Conservation (phyloP, 1,140 invertebrate genomes). For the Philaenus spumarius region DNA sequence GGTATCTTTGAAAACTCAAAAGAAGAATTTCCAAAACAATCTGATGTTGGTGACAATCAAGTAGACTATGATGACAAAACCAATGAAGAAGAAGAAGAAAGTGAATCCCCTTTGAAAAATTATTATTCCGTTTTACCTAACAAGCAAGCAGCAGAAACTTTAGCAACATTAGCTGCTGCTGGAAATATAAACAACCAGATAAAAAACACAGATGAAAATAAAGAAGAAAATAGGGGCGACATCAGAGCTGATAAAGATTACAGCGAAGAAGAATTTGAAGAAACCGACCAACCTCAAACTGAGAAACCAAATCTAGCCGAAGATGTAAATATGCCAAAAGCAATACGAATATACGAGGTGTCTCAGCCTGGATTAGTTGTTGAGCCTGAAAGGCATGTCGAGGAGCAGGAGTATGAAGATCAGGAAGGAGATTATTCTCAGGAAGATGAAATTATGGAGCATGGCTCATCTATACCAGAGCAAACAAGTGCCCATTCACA, state of each 20-base stretch:
- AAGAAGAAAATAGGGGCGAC: background rate
- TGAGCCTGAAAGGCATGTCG: background rate
- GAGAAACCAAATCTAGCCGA: background rate
- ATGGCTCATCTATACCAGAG: background rate
- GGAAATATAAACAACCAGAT: conserved; percentile 11
- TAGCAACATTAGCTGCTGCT: conserved; percentile 42
- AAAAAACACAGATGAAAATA: background rate
- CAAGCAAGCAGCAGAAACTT: conserved; percentile 44
- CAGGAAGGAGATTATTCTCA: conserved; percentile 5
- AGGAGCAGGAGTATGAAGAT: conserved; percentile 8
- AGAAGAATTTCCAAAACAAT: background rate
- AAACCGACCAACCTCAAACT: background rate
- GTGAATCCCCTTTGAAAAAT: background rate
- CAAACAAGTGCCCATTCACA: background rate
- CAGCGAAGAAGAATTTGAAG: background rate
- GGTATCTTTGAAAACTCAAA: background rate
- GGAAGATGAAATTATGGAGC: background rate
- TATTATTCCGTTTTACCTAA: conserved; percentile 44
- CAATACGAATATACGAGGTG: background rate
- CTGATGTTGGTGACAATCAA: conserved; percentile 12
- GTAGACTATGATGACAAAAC: conserved; percentile 8
- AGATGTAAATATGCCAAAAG: background rate
- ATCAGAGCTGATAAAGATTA: background rate
- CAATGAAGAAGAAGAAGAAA: conserved; percentile 3
- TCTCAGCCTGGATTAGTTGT: background rate